Conservation (phyloP, 2,888 invertebrate genomes). For the Oscheius myriophilus region DNA sequence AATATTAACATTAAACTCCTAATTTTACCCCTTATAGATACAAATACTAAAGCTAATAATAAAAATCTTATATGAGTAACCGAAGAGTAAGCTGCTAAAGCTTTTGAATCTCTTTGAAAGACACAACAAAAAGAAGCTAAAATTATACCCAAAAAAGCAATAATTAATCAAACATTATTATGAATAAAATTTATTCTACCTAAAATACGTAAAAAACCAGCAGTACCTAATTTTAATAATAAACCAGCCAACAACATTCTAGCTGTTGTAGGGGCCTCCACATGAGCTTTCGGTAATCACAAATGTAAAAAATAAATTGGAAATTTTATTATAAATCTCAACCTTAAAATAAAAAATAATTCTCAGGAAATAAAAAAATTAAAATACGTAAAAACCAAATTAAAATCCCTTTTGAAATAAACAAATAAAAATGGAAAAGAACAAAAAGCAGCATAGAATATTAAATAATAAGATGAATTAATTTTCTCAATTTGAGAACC, state of each 20-base stretch:
- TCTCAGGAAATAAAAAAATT: slow-evolving; percentile 51
- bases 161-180: slow-evolving; percentile 51
- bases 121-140: slow-evolving; percentile 55
- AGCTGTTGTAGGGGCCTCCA: slow-evolving; percentile 62
- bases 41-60: slow-evolving; percentile 46
- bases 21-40: slow-evolving; percentile 45
- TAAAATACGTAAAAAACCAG: slow-evolving; percentile 59
- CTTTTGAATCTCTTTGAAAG: slow-evolving; percentile 58
- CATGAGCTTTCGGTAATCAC: slow-evolving; percentile 62
- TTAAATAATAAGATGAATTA: slow-evolving; percentile 58
- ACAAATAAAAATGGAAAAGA: slow-evolving; percentile 59
- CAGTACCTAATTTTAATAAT: slow-evolving; percentile 58
- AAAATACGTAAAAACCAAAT: slow-evolving; percentile 49
- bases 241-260: slow-evolving; percentile 59
- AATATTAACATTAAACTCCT: slow-evolving; percentile 50
- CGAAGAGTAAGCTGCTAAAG: slow-evolving; percentile 56
- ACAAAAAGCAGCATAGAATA: slow-evolving; percentile 62
- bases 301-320: no score
- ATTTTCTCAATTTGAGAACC: slow-evolving; percentile 62
- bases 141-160: slow-evolving; percentile 55
- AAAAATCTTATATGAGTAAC: slow-evolving; percentile 54
- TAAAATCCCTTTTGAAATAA: slow-evolving; percentile 50
- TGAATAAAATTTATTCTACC: slow-evolving; percentile 50
- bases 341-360: slow-evolving; percentile 54
- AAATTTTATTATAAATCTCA: slow-evolving; percentile 54